Base-by-base conservation (phyloP, 2,113 vertebrate genomes). In the Prionailurus viverrinus region DNA sequence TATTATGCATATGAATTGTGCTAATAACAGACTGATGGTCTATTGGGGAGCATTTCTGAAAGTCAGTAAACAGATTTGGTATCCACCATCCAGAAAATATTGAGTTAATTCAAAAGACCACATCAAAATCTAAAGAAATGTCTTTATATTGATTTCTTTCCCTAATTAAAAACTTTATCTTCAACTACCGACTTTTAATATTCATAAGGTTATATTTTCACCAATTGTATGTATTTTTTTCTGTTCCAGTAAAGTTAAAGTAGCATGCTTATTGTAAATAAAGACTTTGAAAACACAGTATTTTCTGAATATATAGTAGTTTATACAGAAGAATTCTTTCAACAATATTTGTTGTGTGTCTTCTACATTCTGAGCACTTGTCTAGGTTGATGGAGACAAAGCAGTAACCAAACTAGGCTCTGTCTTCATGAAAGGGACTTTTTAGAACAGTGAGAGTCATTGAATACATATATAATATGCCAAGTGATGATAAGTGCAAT, bases 211-310 rank as follows among this genome's bases (percentile, higher is more conserved):
- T 94, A 2, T 88, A 51, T 90, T 69, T 74, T 83, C 36, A 1
- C 31, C 33, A 58, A 18, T 36, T 69, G 11, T 27, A 15, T 53
- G 7, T 36, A 10, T 15, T 25, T 45, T 36, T 61, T 63, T 87
- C 58, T 91, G 16, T 87, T 83, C 80, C 31, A 87, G 39, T 41
- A 66, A 21, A 80, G 18, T 89, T 87, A 76, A 95, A 96, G 69
- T 31, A 81, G 8, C 33, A 69, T 58, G 2, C 9, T 23, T 63
- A n/a, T 68, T 63, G n/a, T 27, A 74, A 65, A 74, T 53, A 87
- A 15, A 65, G 7, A 89, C 14, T 61, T 83, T 81, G 81, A 71
- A 93, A 95, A 81, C 48, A 51, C 1, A 71, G 5, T 18, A 73
- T 81, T 79, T 87, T 87, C 36, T 83, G 83, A 81, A 36, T 86